Base-by-base conservation (phyloP, 2,797 vertebrate species). In the Falco rusticolus region DNA sequence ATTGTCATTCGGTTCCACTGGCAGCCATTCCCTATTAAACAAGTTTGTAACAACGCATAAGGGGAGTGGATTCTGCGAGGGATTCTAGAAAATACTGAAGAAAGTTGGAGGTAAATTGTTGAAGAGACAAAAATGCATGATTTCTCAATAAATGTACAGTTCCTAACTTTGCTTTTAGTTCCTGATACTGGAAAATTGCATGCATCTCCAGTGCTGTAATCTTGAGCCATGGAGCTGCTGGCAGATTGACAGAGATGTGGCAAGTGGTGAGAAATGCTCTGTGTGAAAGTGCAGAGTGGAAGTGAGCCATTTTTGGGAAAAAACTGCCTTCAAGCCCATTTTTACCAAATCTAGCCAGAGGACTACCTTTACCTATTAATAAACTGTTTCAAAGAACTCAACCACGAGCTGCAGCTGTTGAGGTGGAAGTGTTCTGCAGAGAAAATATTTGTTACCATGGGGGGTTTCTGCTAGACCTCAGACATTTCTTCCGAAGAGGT, bases 181-280 rank as follows among this genome's bases (percentile, higher is more conserved):
- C 54, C 50, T 61, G 50, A 61, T 92, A 80, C 57, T 85, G 77
- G 75, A 84, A 93, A 93, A 87, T 70, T 70, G 87, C 51, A 26
- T 66, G 59, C 74, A 70, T 93, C 65, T 93, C 68, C 41, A 53
- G 83, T 74, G 75, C 92, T 88, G 68, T 92, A 87, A 70, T 90
- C 59, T 87, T 13, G 64, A 94, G 64, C 53, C 66, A 24, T 6
- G 5, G 70, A 75, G 54, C 71, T 84, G 45, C 76, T 97, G 91
- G 81, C 51, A 92, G 57, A 61, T 68, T 87, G 64, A 85, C 37
- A 84, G 41, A 93, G 77, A 47, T 91, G 47, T 68, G 87, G 66
- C 72, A 82, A 93, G 56, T 39, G 57, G 80, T 94, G 75, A 94
- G 66, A 95, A 84, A 75, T 78, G 33, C 34, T 64, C 47, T n/a